Base-by-base conservation (phyloP, 1,140 invertebrate genomes). In the Drosophila sturtevanti region DNA sequence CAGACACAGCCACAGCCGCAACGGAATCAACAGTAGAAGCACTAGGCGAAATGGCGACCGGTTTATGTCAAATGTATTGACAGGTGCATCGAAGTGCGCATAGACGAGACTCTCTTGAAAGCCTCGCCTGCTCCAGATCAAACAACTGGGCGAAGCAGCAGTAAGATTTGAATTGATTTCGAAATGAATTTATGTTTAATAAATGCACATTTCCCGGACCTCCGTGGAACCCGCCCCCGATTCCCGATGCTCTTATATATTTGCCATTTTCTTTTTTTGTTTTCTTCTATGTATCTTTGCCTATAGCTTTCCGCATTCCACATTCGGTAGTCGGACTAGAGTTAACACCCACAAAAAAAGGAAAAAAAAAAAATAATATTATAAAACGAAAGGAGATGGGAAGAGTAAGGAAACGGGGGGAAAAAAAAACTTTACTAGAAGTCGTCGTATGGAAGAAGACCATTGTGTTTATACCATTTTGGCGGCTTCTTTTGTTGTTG, bases 11-110 rank as follows among this genome's bases (percentile, higher is more conserved):
- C n/a, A n/a, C 27, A 31, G 27, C 27, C 1, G 27, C 27, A 31
- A 31, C 27, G 27, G 27, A 31, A 31, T 31, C 27, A 31, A 31
- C 27, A 31, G 27, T 6, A 31, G 27, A 31, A 31, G 27, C 27
- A 31, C 27, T 1, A 34, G 34, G 31, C 27, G 55, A 24, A 27
- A n/a, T 22, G 16, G 77, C 54, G 71, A 86, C 82, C 82, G 84
- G 82, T 87, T 87, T 89, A 87, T 89, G 82, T 87, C 82, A 87
- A 75, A 82, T 79, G 82, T 81, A 87, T 79, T 87, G 82, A 82
- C 82, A 87, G 84, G 82, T 87, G 82, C 75, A 81, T 71, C 74
- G 73, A 52, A 34, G 54, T 54, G 41, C 16, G 62, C 64, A 48
- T 63, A 27, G 27, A 5, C 9, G 24, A 52, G 27, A 16, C 24